A percentile compares a stretch with the other conserved stretches of the same genome.
phyloP scores from a whole-genome alignment of 1,140 invertebrate genomes.

The Zaprionus davidi region DNA sequence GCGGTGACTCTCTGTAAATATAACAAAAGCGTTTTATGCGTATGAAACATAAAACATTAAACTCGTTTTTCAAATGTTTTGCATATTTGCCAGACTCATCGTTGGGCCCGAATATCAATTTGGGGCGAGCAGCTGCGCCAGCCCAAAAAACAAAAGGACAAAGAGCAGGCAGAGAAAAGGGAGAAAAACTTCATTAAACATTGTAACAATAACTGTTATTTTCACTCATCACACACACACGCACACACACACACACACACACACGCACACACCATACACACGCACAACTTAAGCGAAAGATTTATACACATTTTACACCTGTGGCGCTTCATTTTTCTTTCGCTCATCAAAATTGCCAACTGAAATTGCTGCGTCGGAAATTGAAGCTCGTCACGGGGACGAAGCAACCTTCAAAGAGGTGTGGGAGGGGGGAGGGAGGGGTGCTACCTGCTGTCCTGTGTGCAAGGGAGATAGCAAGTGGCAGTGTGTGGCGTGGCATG shows the following conservation, averaged over 20 bases:
- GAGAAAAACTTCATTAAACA: conserved; percentile 72
- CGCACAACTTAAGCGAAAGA: conserved; percentile 37
- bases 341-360: conserved; percentile 56
- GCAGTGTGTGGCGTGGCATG: conserved; percentile 43
- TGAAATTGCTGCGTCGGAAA: conserved; percentile 52
- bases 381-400: neutral
- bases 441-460: neutral
- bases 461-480: neutral
- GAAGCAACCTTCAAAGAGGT: neutral
- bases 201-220: conserved; percentile 71
- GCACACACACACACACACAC: conserved; percentile 14
- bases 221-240: conserved; percentile 29
- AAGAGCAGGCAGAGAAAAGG: neutral
- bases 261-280: conserved; percentile 5
- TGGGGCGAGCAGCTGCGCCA: conserved; percentile 23
- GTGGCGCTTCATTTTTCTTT: conserved; percentile 58
- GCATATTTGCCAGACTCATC: conserved; percentile 35
- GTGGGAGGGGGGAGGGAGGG: no score
- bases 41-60: conserved; percentile 28
- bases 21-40: conserved; percentile 23
- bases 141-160: neutral
- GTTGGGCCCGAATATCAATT: conserved; percentile 14
- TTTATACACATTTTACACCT: conserved; percentile 76
- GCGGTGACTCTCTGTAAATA: neutral
- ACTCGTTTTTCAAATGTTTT: conserved; percentile 41